Percentiles rank a stretch among this genome's conserved stretches.
phyloP scores from a whole-genome alignment of 2,113 vertebrate species.

The Athene noctua region DNA sequence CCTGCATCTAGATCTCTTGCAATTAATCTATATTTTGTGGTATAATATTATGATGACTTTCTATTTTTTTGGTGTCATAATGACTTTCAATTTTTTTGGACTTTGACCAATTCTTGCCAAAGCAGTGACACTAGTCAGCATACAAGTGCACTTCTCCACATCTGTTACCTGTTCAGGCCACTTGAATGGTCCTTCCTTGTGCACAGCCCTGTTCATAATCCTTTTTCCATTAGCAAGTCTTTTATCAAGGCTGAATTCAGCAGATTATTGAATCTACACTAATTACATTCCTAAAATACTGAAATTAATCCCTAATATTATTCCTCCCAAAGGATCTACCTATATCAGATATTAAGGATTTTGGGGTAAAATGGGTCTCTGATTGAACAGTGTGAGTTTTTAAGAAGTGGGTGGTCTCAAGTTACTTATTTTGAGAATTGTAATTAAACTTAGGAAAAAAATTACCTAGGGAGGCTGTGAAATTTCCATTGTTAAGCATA shows the following conservation, averaged over 20 bases:
- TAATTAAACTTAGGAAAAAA: neutral
- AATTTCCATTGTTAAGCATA: neutral
- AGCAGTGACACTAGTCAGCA: neutral
- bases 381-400: neutral
- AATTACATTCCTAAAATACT: neutral
- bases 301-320: neutral
- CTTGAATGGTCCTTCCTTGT: neutral
- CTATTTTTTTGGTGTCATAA: accelerated
- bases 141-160: neutral
- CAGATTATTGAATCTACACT: neutral
- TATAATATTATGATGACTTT: neutral
- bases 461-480: neutral
- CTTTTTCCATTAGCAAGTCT: neutral
- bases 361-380: accelerated
- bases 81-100: neutral
- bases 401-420: neutral
- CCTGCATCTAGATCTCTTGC: neutral
- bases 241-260: neutral
- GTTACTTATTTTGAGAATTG: neutral
- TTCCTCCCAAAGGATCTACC: neutral
- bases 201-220: neutral
- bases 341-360: neutral
- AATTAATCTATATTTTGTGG: neutral
- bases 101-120: neutral
- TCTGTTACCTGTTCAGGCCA: neutral